Conservation (phyloP, 2,113 vertebrate species). For the Sinosuthora webbiana region DNA sequence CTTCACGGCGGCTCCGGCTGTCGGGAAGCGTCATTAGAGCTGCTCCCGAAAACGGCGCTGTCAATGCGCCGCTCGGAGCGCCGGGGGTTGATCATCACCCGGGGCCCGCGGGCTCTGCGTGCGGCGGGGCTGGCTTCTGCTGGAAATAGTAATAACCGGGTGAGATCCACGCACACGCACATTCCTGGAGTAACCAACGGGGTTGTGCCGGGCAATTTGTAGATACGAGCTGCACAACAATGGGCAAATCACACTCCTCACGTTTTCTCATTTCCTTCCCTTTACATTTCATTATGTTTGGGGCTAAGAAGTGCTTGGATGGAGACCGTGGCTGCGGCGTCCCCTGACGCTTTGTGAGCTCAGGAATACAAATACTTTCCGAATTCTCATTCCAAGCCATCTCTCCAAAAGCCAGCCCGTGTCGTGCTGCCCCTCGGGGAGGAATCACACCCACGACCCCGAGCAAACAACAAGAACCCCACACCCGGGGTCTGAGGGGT, state of each 20-base stretch:
- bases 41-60: neutral
- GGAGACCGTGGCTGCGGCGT: neutral
- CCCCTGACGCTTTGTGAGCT: neutral
- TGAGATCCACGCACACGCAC: neutral
- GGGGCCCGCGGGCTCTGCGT: neutral
- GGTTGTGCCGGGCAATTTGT: neutral
- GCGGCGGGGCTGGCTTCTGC: neutral
- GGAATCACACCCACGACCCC: neutral
- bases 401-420: neutral
- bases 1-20: neutral
- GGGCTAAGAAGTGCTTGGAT: neutral
- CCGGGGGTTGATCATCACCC: neutral
- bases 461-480: neutral
- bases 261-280: neutral
- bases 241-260: neutral
- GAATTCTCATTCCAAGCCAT: neutral
- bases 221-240: neutral
- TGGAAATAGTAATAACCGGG: neutral
- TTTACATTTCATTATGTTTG: neutral
- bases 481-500: rapidly evolving
- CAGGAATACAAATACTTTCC: neutral
- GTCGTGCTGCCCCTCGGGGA: neutral
- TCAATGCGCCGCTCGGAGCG: neutral
- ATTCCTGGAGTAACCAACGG: neutral
- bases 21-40: neutral